These are phyloP conservation scores for Drosophila maculinotata DNA, from an alignment of 2,888 invertebrate genomes.

Conservation along the genomic window DNA sequence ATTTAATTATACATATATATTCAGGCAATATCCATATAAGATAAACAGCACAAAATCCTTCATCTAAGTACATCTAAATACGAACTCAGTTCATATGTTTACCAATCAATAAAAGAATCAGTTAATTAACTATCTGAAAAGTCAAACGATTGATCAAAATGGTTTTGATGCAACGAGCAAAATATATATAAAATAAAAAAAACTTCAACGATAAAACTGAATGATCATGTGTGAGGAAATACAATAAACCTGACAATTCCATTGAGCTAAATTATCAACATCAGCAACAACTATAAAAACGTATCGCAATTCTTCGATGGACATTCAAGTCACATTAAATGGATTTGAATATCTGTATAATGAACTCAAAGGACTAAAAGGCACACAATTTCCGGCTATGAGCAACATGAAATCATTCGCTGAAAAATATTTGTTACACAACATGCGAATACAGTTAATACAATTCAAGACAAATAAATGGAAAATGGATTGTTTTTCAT, in stretches of 20 bases:
- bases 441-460: no score
- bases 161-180: no score
- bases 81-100: no score
- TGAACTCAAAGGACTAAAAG: no score
- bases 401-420: no score
- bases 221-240: not conserved
- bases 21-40: slow-evolving; percentile 16
- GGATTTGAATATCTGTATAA: not conserved
- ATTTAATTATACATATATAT: slow-evolving; percentile 66
- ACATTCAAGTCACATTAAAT: not conserved
- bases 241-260: not conserved
- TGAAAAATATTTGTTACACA: no score
- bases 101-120: no score
- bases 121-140: no score
- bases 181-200: not conserved
- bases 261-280: not conserved
- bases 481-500: not conserved
- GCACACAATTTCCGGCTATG: no score
- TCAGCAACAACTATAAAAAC: not conserved
- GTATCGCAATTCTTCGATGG: slow-evolving; percentile 18
- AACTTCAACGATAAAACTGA: not conserved
- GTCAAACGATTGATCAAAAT: slow-evolving; percentile 36
- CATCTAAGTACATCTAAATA: not conserved
- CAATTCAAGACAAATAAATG: no score
- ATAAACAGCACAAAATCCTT: not conserved